phyloP scores from a whole-genome alignment of 1,140 invertebrate species.

The Diachasma alloeum region DNA sequence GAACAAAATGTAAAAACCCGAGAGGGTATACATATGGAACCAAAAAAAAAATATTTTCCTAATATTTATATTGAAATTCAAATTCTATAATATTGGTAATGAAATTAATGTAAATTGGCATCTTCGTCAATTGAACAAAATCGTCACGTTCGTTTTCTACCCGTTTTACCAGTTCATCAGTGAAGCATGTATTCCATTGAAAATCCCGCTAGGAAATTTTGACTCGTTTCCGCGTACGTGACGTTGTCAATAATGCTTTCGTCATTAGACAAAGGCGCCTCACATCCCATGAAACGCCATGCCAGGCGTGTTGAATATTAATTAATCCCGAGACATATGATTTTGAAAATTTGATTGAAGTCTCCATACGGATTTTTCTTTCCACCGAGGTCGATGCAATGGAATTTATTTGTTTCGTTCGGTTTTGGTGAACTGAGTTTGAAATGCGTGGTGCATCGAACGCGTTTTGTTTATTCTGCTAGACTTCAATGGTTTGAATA shows the following conservation, averaged over 20 bases:
- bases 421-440: constrained; percentile 19
- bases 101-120: too few relatives aligned
- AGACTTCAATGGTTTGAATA: constrained; percentile 39
- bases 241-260: background rate
- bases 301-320: background rate
- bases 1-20: too few relatives aligned
- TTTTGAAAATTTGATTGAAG: background rate
- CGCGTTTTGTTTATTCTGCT: constrained; percentile 30
- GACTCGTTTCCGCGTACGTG: background rate
- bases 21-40: too few relatives aligned
- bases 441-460: constrained; percentile 42
- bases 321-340: background rate
- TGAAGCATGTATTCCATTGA: background rate
- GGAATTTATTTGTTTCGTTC: background rate
- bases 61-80: too few relatives aligned
- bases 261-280: background rate
- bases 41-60: too few relatives aligned
- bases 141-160: background rate
- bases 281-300: background rate
- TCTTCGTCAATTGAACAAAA: background rate
- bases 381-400: background rate
- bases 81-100: too few relatives aligned
- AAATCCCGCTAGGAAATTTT: background rate
- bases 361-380: background rate
- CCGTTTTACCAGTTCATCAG: background rate